phyloP scores from a whole-genome alignment of 1,140 invertebrate species.

The Macrocentrus cingulum region DNA sequence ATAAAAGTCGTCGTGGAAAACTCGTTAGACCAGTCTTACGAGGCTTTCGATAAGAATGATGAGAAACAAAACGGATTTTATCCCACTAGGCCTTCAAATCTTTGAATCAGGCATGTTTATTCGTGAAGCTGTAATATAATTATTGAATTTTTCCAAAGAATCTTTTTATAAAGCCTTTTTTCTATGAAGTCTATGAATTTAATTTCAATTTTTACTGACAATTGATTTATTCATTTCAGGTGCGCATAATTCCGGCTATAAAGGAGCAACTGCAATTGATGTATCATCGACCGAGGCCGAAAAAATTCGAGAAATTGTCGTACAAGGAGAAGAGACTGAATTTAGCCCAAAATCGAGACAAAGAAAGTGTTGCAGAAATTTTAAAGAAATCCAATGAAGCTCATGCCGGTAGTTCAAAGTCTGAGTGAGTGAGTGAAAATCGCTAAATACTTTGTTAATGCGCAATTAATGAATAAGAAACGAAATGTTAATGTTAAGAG shows the following conservation, averaged over 20 bases:
- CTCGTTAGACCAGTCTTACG: constrained; percentile 46
- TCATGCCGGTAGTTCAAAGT: background rate
- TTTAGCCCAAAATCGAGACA: constrained; percentile 39
- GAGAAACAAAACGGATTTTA: constrained; percentile 48
- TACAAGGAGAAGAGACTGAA: constrained; percentile 41
- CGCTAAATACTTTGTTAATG: background rate
- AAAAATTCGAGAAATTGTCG: constrained; percentile 32
- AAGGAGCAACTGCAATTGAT: constrained; percentile 43
- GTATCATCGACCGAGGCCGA: background rate
- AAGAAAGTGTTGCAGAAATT: constrained; percentile 39
- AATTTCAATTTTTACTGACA: too few relatives aligned
- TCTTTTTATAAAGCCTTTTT: constrained; percentile 29
- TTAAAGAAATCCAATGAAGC: constrained; percentile 33
- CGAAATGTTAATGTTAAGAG: constrained; percentile 10
- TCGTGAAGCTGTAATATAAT: constrained; percentile 20
- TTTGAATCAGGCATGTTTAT: constrained; percentile 22
- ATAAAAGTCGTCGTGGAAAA: constrained; percentile 61
- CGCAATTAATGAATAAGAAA: background rate
- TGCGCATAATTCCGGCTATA: constrained; percentile 54
- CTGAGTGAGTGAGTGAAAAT: background rate
- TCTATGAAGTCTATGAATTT: constrained; percentile 27
- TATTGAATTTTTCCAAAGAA: constrained; percentile 10
- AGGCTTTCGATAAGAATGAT: constrained; percentile 43
- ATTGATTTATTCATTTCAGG: constrained; percentile 29
- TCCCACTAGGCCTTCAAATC: constrained; percentile 47